Percentiles rank a stretch among this genome's conserved stretches.
These are phyloP conservation scores for Carterocephalus palaemon DNA, from an alignment of 2,888 invertebrate species.

Conservation along the genomic window DNA sequence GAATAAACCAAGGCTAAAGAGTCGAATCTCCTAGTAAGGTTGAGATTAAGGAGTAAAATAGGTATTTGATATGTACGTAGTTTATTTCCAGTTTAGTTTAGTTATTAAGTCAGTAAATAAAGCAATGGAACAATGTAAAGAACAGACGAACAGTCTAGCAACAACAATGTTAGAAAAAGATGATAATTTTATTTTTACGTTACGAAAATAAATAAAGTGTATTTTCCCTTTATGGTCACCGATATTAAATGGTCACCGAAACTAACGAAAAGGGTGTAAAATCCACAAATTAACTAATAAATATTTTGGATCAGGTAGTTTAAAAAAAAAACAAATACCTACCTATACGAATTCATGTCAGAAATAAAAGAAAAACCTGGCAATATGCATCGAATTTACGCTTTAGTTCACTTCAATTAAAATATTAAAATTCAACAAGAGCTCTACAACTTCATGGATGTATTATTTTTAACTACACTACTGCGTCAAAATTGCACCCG, in stretches of 20 bases:
- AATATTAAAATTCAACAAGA: conserved; percentile 44
- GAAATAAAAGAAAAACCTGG: not conserved
- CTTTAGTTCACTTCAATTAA: conserved; percentile 38
- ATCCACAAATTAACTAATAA: no score
- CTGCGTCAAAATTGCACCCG: conserved; percentile 41
- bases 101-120: not conserved
- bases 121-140: no score
- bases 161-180: no score
- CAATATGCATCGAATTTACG: conserved; percentile 26
- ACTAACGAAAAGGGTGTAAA: no score
- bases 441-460: conserved; percentile 40
- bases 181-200: no score
- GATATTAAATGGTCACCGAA: no score
- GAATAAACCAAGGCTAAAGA: conserved; percentile 20
- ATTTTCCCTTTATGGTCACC: no score
- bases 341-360: not conserved
- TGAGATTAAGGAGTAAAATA: conserved; percentile 3
- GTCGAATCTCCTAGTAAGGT: conserved; percentile 11
- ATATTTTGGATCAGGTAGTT: no score
- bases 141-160: no score
- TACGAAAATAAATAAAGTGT: no score
- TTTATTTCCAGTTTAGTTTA: not conserved
- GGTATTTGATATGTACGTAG: not conserved
- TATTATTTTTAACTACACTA: conserved; percentile 37
- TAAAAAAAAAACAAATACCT: no score